Percentiles rank a stretch among this genome's conserved stretches.
Evolutionary conservation across 35 echinoderm and acorn worm genomes (phyloP).

Genomic region (Nesometra sesokonis): DNA sequence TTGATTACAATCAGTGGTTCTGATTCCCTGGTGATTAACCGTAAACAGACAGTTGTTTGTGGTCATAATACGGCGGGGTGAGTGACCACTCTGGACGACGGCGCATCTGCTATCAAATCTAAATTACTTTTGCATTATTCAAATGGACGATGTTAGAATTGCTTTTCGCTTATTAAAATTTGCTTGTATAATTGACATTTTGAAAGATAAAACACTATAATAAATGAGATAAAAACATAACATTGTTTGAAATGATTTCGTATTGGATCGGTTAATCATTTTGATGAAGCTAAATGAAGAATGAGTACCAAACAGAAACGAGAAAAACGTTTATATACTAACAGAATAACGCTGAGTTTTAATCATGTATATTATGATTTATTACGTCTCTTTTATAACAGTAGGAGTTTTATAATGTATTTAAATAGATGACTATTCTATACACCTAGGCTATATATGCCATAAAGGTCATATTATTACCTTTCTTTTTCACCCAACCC

Average conservation of each 20-base stretch:
- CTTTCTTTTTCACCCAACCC: no score
- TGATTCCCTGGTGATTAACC: neutral
- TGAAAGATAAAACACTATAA: neutral
- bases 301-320: neutral
- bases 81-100: neutral
- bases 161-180: neutral
- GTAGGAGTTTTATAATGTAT: no score
- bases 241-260: neutral
- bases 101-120: neutral
- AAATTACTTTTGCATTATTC: constrained; percentile 1
- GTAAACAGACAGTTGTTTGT: neutral
- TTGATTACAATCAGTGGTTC: neutral
- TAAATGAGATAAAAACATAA: neutral
- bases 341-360: neutral
- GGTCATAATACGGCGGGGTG: neutral
- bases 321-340: neutral
- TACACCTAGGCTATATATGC: no score
- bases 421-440: no score
- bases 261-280: neutral
- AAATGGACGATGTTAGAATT: neutral
- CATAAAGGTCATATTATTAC: no score
- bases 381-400: no score
- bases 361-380: neutral
- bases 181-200: neutral
- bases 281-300: neutral